These are phyloP conservation scores for Myzus persicae DNA, from an alignment of 1,140 invertebrate genomes.

Conservation along the genomic window DNA sequence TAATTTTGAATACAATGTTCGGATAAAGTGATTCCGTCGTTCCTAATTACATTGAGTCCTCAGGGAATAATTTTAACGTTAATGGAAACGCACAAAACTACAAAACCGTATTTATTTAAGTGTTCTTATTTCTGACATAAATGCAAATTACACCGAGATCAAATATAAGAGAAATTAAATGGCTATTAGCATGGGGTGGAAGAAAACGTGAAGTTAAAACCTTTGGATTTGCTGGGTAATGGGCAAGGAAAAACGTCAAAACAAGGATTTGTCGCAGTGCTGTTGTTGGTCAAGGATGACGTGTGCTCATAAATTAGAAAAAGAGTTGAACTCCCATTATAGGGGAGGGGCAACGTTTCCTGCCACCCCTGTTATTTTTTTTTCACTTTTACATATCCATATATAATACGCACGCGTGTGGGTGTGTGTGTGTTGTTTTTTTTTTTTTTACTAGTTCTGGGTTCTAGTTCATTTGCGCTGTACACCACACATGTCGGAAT, in stretches of 20 bases:
- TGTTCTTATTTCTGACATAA: not conserved
- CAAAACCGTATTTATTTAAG: slow-evolving; percentile 33
- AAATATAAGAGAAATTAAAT: slow-evolving; percentile 31
- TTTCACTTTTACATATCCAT: not conserved
- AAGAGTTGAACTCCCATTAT: slow-evolving; percentile 4
- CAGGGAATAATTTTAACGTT: not conserved
- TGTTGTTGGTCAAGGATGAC: slow-evolving; percentile 24
- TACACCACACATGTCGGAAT: slow-evolving; percentile 41
- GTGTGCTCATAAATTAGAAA: slow-evolving; percentile 43
- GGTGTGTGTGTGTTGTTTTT: not conserved
- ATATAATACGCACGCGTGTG: not conserved
- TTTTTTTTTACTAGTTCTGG: not conserved
- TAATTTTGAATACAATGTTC: not conserved
- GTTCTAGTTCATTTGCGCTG: slow-evolving; percentile 27
- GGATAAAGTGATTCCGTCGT: slow-evolving; percentile 16
- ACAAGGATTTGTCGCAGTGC: not conserved
- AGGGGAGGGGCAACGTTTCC: not conserved
- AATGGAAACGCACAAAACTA: not conserved
- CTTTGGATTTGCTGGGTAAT: not conserved
- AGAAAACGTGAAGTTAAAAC: not conserved
- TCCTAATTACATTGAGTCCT: not conserved
- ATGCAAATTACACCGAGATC: slow-evolving; percentile 22
- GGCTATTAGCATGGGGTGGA: not conserved
- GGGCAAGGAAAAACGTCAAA: slow-evolving; percentile 25
- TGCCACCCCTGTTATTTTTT: not conserved